Percentiles rank a stretch among this genome's conserved stretches.
phyloP scores from a whole-genome alignment of 2,797 vertebrate genomes.

The Sebastes aleutianus region DNA sequence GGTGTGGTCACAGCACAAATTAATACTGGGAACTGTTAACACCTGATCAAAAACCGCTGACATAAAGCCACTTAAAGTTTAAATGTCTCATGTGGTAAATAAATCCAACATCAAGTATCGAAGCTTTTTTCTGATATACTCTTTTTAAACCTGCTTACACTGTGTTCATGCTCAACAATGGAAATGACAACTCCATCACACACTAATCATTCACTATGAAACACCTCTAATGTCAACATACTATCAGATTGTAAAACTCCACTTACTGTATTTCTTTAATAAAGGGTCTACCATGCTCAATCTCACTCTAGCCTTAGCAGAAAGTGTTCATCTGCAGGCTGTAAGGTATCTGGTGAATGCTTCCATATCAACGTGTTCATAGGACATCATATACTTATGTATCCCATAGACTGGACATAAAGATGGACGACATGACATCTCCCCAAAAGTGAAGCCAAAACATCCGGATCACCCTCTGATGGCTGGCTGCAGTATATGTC shows the following conservation, averaged over 20 bases:
- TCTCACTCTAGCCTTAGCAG: conserved; percentile 5
- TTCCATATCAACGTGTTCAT: conserved; percentile 43
- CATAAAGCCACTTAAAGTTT: conserved; percentile 33
- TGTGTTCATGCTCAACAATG: not conserved
- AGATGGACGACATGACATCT: not conserved
- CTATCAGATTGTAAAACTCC: not conserved
- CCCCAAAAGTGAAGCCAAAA: not conserved
- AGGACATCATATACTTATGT: conserved; percentile 20
- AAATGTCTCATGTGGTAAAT: conserved; percentile 21
- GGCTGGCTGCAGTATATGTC: not conserved
- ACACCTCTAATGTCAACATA: conserved; percentile 5
- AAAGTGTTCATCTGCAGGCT: conserved; percentile 24
- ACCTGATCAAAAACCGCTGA: conserved; percentile 35
- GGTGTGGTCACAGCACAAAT: conserved; percentile 50
- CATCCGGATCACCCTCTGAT: not conserved
- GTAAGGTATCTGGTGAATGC: conserved; percentile 78
- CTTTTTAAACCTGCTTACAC: not conserved
- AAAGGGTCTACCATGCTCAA: not conserved
- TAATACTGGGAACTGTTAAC: conserved; percentile 62
- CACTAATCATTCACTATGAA: not conserved
- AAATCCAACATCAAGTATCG: conserved; percentile 33
- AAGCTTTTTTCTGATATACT: not conserved
- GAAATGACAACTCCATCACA: not conserved
- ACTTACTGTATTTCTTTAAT: conserved; percentile 9
- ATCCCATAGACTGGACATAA: not conserved